Conservation (phyloP, 1,140 invertebrate genomes). For the Wiebesia pumilae region DNA sequence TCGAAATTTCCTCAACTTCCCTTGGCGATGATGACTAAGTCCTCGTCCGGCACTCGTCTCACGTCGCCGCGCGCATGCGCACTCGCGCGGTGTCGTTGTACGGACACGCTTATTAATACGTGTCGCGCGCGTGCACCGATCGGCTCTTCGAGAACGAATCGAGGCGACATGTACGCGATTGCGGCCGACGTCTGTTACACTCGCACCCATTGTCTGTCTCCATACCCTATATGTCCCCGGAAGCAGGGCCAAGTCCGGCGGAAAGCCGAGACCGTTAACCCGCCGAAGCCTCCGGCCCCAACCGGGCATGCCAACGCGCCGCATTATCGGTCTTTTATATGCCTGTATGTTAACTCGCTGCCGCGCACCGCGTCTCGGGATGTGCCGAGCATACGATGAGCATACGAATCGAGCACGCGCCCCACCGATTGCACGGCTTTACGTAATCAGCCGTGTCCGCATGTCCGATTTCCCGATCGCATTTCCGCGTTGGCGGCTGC, state of each 20-base stretch:
- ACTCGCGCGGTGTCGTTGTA: slow-evolving; percentile 62
- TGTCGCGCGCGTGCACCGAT: slow-evolving; percentile 56
- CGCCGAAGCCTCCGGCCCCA: slow-evolving; percentile 56
- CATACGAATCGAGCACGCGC: neutral
- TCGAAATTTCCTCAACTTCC: neutral
- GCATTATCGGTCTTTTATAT: slow-evolving; percentile 71
- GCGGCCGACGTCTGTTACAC: slow-evolving; percentile 53
- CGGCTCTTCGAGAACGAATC: neutral
- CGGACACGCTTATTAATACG: slow-evolving; percentile 69
- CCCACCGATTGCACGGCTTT: no score
- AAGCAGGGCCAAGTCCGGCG: slow-evolving; percentile 74
- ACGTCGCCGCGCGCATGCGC: slow-evolving; percentile 29
- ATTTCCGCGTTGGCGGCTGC: neutral
- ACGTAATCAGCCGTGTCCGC: no score
- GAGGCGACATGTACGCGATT: neutral
- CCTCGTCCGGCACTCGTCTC: slow-evolving; percentile 43
- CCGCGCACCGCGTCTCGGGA: slow-evolving; percentile 56
- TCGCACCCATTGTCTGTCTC: slow-evolving; percentile 28
- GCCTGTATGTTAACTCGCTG: slow-evolving; percentile 50
- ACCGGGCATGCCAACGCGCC: slow-evolving; percentile 56
- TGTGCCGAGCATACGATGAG: slow-evolving; percentile 55
- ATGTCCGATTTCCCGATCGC: neutral
- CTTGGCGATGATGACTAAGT: slow-evolving; percentile 20
- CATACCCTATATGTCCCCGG: slow-evolving; percentile 76
- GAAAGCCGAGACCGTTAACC: slow-evolving; percentile 75